A percentile compares a stretch with the other conserved stretches of the same genome.
Evolutionary conservation across 2,113 vertebrate genomes (phyloP).

Genomic region (Brienomyrus longianalis): DNA sequence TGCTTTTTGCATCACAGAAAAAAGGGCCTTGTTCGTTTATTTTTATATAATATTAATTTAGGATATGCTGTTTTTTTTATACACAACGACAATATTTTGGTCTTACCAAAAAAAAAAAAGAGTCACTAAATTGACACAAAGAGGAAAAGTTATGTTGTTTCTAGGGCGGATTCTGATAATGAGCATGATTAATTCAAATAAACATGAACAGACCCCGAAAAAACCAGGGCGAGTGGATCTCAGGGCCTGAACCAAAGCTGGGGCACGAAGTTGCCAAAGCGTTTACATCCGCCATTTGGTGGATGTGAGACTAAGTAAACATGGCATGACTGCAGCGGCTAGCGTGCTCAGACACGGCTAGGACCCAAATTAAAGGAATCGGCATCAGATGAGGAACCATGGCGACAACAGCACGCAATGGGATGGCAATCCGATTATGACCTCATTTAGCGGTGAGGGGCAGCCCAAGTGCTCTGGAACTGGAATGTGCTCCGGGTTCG

Average conservation of each 20-base stretch:
- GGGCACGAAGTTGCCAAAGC: neutral
- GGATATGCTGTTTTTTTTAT: neutral
- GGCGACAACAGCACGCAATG: neutral
- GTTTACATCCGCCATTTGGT: slow-evolving; percentile 7
- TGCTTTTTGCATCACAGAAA: neutral
- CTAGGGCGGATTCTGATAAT: slow-evolving; percentile 6
- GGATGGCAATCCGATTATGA: neutral
- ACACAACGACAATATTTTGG: neutral
- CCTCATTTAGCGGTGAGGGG: neutral
- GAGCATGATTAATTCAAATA: slow-evolving; percentile 13
- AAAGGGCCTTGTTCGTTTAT: neutral
- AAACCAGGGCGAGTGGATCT: neutral
- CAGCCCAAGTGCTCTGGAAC: neutral
- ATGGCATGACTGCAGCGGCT: neutral
- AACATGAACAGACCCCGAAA: neutral
- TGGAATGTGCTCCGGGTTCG: neutral
- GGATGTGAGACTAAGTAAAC: slow-evolving; percentile 9
- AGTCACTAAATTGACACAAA: neutral
- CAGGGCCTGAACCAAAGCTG: neutral
- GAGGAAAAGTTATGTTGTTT: neutral
- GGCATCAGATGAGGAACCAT: neutral
- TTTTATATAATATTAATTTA: neutral
- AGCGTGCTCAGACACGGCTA: neutral
- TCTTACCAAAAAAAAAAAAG: neutral
- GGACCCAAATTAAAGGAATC: neutral